A percentile compares a stretch with the other conserved stretches of the same genome.
phyloP scores from a whole-genome alignment of 2,797 vertebrate species.

The Parauchenoglanis ngamensis region DNA sequence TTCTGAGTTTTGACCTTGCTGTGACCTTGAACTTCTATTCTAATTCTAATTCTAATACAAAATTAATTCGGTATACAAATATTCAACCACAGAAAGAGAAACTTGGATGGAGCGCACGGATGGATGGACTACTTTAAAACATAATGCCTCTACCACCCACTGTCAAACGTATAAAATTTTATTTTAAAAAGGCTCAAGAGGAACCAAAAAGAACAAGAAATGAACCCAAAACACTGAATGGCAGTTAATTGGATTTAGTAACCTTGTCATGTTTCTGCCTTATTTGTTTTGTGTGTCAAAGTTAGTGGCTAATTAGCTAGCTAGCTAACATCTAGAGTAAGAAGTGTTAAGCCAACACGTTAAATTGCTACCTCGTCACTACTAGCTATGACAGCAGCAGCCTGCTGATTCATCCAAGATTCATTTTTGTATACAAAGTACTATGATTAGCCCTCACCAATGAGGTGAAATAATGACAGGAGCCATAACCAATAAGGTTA shows the following conservation, averaged over 20 bases:
- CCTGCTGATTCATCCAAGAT: not conserved
- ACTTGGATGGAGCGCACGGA: not conserved
- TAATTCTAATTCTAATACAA: not conserved
- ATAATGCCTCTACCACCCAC: not conserved
- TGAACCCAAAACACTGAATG: not conserved
- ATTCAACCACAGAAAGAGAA: not conserved
- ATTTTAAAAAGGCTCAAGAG: no score
- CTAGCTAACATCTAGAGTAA: not conserved
- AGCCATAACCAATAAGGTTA: not conserved
- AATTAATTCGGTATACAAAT: not conserved
- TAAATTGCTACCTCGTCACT: not conserved
- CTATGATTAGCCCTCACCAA: not conserved
- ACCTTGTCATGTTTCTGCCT: not conserved
- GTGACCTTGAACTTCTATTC: not conserved
- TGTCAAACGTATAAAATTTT: not conserved
- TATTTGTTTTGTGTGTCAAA: not conserved
- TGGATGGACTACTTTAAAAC: not conserved
- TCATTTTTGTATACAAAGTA: not conserved
- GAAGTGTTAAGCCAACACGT: not conserved
- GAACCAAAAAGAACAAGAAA: no score
- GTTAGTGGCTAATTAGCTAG: no score
- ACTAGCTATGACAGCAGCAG: not conserved
- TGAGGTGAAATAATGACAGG: not conserved
- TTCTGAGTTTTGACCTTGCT: not conserved
- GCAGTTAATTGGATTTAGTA: not conserved